Evolutionary conservation across 2,113 vertebrate species (phyloP), one percentile per base, ranked within the genome.

Genomic region (Nothobranchius furzeri): DNA sequence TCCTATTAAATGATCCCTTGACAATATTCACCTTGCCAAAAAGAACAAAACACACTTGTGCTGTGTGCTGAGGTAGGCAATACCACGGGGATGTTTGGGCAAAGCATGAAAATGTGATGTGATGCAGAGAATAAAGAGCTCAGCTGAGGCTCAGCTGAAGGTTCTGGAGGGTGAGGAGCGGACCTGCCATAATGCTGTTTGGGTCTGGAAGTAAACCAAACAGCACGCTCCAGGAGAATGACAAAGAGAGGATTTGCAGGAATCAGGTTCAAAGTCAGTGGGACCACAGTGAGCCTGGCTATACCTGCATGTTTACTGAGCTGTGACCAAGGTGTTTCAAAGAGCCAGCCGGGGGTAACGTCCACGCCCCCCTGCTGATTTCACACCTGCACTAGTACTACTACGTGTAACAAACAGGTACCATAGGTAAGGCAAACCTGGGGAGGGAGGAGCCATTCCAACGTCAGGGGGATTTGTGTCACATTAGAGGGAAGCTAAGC

Each of bases 401-500:
- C 67, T 63, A 58, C 62, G 47, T 40, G 8, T 51, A 65, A 56
- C 55, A 66, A 13, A 62, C 20, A 60, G 71, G 40, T 46, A 77
- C 70, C 67, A 14, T 60, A 85, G 67, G 54, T 75, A 58, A 70
- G 70, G 66, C 51, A 68, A 76, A 73, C 64, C 68, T 45, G 55
- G 57, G 11, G 43, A 77, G 67, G 51, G 58, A 69, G n/a, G 36
- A 75, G 60, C 42, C n/a, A 30, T 70, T 68, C 37, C 71, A 69
- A 79, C 59, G 73, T 78, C 73, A 64, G 72, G 62, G 58, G 78
- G 84, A 89, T 88, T 89, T 89, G 75, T 84, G 87, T 85, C 70
- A 82, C 58, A 76, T 82, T 78, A 78, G 57, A 76, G 30, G 70
- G 68, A 69, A 63, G 73, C 75, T 64, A 77, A 81, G 78, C 55